Conservation (phyloP, 2,113 vertebrate species). For the Recurvirostra avosetta region DNA sequence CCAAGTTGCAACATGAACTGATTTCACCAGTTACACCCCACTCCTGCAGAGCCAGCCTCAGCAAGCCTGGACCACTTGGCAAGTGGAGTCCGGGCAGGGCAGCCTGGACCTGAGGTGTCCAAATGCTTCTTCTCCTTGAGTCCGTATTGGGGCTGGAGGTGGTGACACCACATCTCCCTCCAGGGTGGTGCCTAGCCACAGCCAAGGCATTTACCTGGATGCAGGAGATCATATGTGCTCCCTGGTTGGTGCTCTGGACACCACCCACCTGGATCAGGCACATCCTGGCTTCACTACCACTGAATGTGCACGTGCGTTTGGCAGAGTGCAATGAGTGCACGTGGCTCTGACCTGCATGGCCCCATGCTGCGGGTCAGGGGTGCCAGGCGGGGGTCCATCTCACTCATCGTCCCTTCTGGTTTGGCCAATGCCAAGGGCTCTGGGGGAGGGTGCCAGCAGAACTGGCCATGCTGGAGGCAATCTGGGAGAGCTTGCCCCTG, state of each 20-base stretch:
- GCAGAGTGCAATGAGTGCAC: fast-evolving
- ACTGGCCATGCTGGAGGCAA: no score
- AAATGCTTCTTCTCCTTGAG: background rate
- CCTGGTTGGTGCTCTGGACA: fast-evolving
- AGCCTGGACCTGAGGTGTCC: background rate
- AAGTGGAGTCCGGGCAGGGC: fast-evolving
- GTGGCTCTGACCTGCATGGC: background rate
- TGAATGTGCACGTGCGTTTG: fast-evolving
- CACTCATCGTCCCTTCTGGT: background rate
- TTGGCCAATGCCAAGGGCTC: fast-evolving
- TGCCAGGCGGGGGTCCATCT: background rate
- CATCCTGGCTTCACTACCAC: background rate
- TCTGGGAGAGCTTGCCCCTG: fast-evolving
- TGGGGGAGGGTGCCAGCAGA: background rate
- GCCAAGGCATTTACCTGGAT: background rate
- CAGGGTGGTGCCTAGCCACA: background rate
- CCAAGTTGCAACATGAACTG: fast-evolving
- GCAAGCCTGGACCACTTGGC: fast-evolving
- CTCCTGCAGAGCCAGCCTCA: background rate
- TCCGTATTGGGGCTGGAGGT: fast-evolving
- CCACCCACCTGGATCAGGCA: no score
- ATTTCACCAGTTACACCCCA: background rate
- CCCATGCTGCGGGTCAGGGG: fast-evolving
- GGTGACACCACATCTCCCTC: background rate
- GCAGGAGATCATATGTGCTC: background rate